Percentiles rank a stretch among this genome's conserved stretches.
These are phyloP conservation scores for Heterochromis multidens DNA, from an alignment of 2,113 vertebrate species.

Conservation along the genomic window DNA sequence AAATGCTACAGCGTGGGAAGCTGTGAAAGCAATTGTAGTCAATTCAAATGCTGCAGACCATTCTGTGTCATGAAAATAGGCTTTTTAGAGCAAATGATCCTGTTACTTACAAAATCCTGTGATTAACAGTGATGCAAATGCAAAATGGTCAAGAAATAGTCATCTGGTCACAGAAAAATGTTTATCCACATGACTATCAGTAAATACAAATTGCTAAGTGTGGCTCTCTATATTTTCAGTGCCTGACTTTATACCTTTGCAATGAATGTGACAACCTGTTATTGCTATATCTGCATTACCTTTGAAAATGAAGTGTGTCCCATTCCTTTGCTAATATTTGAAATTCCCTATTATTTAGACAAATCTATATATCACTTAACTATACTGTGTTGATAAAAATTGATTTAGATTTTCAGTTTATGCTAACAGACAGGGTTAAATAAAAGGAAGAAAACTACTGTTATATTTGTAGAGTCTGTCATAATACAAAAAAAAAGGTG, in stretches of 20 bases:
- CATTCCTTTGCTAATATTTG: not conserved
- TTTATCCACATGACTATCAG: not conserved
- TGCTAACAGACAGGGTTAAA: not conserved
- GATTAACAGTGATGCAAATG: constrained; percentile 18
- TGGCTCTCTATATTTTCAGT: not conserved
- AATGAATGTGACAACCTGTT: not conserved
- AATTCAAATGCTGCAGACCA: constrained; percentile 29
- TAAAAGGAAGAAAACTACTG: not conserved
- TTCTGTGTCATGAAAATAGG: constrained; percentile 33
- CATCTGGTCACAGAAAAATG: not conserved
- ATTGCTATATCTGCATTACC: not conserved
- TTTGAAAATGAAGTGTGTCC: not conserved
- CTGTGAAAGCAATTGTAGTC: constrained; percentile 56
- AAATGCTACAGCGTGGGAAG: constrained; percentile 54
- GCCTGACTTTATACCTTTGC: not conserved
- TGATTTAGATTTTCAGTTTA: not conserved
- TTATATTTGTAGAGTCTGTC: not conserved
- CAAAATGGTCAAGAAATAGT: constrained; percentile 23
- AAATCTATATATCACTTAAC: not conserved
- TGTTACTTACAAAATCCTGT: constrained; percentile 24
- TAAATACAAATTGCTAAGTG: not conserved
- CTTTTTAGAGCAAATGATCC: constrained; percentile 41
- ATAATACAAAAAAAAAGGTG: not conserved
- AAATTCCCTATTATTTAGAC: not conserved
- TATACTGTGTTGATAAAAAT: not conserved